phyloP scores from a whole-genome alignment of 1,140 invertebrate genomes.

The Bicyclus anynana region DNA sequence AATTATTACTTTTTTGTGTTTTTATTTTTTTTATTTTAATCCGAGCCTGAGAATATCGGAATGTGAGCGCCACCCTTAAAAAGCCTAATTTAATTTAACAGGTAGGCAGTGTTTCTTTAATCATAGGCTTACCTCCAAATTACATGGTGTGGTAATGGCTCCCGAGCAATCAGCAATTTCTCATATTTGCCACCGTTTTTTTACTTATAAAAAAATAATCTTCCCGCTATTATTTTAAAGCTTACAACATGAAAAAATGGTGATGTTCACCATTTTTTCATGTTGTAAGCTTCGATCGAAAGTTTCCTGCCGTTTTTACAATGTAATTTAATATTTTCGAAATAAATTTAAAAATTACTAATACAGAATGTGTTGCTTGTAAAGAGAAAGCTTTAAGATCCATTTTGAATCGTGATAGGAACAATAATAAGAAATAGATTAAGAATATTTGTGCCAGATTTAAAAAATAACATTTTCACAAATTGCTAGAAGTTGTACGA shows the following conservation, averaged over 20 bases:
- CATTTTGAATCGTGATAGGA: no score
- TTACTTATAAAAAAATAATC: slow-evolving; percentile 43
- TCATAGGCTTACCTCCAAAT: slow-evolving; percentile 73
- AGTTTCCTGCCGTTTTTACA: no score
- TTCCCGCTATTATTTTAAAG: slow-evolving; percentile 15
- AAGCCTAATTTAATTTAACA: slow-evolving; percentile 77
- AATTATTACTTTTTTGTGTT: slow-evolving; percentile 53
- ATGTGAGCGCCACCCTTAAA: slow-evolving; percentile 71
- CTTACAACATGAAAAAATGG: slow-evolving; percentile 1
- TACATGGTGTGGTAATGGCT: slow-evolving; percentile 69
- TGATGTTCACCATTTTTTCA: background rate
- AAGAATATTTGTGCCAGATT: no score
- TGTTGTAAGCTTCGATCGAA: no score
- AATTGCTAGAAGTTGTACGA: no score
- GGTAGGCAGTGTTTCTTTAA: slow-evolving; percentile 73
- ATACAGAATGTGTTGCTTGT: no score
- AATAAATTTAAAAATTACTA: no score
- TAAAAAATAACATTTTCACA: no score
- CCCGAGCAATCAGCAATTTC: slow-evolving; percentile 69
- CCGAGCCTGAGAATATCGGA: slow-evolving; percentile 35
- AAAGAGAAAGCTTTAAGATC: no score
- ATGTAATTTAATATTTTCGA: no score
- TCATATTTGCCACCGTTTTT: slow-evolving; percentile 72
- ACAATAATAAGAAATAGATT: no score
- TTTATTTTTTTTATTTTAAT: slow-evolving; percentile 38